Conservation (phyloP, 2,888 invertebrate genomes). For the Trachelus iudaicus region DNA sequence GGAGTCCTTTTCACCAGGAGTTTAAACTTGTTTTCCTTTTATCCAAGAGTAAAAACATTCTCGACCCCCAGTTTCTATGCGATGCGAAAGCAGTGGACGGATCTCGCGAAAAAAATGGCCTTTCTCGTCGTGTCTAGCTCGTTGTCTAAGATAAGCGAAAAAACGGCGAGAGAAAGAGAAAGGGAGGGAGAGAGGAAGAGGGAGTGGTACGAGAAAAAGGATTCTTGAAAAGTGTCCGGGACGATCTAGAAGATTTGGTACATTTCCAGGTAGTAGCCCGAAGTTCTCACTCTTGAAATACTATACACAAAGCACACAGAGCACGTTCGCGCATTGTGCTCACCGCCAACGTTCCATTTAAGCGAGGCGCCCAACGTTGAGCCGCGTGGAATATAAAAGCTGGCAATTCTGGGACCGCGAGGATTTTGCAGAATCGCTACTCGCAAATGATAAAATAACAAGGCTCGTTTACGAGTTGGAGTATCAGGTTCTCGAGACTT, state of each 20-base stretch:
- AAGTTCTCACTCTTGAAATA: background rate
- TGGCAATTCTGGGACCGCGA: background rate
- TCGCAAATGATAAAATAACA: slow-evolving; percentile 32
- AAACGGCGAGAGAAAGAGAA: background rate
- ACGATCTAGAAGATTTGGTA: background rate
- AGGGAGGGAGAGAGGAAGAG: background rate
- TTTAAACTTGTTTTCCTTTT: background rate
- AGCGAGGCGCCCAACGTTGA: background rate
- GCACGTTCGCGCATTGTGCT: background rate
- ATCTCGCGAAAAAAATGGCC: background rate
- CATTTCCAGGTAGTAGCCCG: background rate
- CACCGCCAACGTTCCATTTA: background rate
- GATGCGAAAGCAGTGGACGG: background rate
- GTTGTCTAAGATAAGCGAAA: background rate
- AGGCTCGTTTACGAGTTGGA: slow-evolving; percentile 21
- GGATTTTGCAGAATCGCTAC: slow-evolving; percentile 6
- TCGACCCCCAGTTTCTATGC: background rate
- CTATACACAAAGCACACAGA: background rate
- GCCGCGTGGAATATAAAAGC: background rate
- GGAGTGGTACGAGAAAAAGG: background rate
- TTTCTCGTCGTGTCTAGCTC: background rate
- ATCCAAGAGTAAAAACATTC: background rate
- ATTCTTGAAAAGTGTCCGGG: background rate
- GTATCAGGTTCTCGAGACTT: background rate
- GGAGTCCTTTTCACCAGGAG: background rate